A percentile compares a stretch with the other conserved stretches of the same genome.
Evolutionary conservation across 2,888 invertebrate species (phyloP).

Genomic region (Drosophila mimetica): DNA sequence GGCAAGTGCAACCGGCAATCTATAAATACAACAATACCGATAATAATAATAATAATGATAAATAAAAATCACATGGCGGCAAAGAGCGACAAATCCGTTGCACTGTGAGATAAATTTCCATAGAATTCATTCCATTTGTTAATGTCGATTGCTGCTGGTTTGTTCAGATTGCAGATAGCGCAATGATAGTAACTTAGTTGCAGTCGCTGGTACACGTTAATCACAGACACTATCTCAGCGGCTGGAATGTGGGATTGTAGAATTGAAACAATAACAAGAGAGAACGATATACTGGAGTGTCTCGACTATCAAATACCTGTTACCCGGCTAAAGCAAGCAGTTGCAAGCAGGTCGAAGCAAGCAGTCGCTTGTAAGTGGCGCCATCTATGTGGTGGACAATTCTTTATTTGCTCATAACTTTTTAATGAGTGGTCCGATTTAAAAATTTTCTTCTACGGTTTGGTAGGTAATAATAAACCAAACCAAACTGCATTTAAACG

Average conservation of each 20-base stretch:
- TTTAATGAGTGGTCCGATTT: too few species aligned
- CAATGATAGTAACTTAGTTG: slow-evolving; percentile 14
- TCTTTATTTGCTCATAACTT: too few species aligned
- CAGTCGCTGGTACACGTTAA: slow-evolving; percentile 6
- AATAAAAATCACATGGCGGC: slow-evolving; percentile 22
- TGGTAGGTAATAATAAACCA: too few species aligned
- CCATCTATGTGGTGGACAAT: too few species aligned
- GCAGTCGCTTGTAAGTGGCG: too few species aligned
- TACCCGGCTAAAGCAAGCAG: too few species aligned
- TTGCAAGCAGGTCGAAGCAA: too few species aligned
- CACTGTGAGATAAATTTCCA: slow-evolving; percentile 29
- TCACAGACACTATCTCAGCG: slow-evolving; percentile 5
- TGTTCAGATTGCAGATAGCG: slow-evolving; percentile 11
- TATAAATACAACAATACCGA: slow-evolving; percentile 21
- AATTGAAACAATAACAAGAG: too few species aligned
- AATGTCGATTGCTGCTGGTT: slow-evolving; percentile 6
- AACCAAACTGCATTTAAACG: too few species aligned
- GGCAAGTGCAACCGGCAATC: slow-evolving; percentile 31
- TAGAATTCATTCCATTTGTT: slow-evolving; percentile 25
- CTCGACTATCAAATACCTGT: too few species aligned
- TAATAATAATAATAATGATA: slow-evolving; percentile 44
- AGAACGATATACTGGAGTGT: too few species aligned
- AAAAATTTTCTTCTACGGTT: too few species aligned
- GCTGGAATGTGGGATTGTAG: background rate
- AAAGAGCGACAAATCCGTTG: slow-evolving; percentile 41